Base-by-base conservation (phyloP, 2,113 vertebrate species). In the Lamprologus lemairii region DNA sequence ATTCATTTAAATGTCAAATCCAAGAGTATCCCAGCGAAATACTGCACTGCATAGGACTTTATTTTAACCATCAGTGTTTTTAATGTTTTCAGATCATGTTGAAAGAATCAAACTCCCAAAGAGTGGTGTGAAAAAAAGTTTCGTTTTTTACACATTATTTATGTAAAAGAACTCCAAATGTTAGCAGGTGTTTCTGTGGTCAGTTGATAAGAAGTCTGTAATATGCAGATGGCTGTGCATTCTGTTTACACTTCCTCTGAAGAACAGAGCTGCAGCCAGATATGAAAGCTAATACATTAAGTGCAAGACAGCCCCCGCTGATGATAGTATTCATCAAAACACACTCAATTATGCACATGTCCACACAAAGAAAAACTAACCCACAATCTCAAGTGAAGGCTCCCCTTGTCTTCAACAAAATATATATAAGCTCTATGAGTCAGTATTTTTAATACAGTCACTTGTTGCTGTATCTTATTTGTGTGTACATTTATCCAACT, bases 161-260 rank as follows among this genome's bases (percentile, higher is more conserved):
- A 68, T 37, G 21, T 28, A 47, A 17, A 53, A 80, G 54, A 2
- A 17, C 12, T 79, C 10, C n/a, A 28, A 85, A 75, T 11, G 31
- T 28, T 28, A 63, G 53, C 23, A 79, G 63, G 88, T 86, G 55
- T 83, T 86, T 51, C 65, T 7, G 83, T 58, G 49, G 71, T 5
- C 78, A 73, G 58, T 84, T 31, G 73, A 86, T 65, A 31, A 78
- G 80, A 90, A 16, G 63, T 89, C 57, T 86, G 86, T 68, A 84
- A 80, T n/a, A 65, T 89, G 57, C 90, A 94, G 92, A 93, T 90
- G 90, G 90, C 83, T 80, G 53, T 58, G 81, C 42, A 58, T 89
- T 92, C 87, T 92, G 86, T 90, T 91, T 86, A 81, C 91, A 80
- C 89, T 60, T 82, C 87, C 82, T 28, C 23, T 83, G 5, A 26